Evolutionary conservation across 2,113 vertebrate genomes (phyloP).

Genomic region (Pavo muticus): DNA sequence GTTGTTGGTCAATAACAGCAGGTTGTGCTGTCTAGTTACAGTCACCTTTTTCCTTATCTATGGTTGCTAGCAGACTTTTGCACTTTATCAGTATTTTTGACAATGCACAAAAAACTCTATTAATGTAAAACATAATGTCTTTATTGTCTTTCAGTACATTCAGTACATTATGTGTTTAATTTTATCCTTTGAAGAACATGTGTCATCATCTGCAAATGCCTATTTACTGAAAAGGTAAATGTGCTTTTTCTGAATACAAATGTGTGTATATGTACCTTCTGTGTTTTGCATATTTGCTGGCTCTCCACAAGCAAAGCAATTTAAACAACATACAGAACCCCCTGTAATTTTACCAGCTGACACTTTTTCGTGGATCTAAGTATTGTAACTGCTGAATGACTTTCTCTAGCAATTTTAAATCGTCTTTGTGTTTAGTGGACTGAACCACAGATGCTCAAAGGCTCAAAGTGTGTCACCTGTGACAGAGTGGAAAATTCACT

Average conservation of each 20-base stretch:
- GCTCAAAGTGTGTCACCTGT: not conserved
- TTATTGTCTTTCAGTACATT: not conserved
- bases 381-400: not conserved
- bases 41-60: not conserved
- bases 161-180: accelerated
- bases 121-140: not conserved
- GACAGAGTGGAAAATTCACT: not conserved
- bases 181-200: not conserved
- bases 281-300: not conserved
- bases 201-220: not conserved
- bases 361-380: not conserved
- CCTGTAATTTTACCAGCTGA: not conserved
- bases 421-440: not conserved
- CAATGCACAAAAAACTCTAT: not conserved
- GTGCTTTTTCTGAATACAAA: not conserved
- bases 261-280: not conserved
- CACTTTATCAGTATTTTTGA: not conserved
- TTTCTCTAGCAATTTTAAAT: not conserved
- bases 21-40: not conserved
- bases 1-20: not conserved
- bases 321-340: not conserved
- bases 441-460: not conserved
- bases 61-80: not conserved
- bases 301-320: not conserved
- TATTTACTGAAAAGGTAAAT: not conserved